Conservation (phyloP, 2,113 vertebrate species). For the Triplophysa dalaica region DNA sequence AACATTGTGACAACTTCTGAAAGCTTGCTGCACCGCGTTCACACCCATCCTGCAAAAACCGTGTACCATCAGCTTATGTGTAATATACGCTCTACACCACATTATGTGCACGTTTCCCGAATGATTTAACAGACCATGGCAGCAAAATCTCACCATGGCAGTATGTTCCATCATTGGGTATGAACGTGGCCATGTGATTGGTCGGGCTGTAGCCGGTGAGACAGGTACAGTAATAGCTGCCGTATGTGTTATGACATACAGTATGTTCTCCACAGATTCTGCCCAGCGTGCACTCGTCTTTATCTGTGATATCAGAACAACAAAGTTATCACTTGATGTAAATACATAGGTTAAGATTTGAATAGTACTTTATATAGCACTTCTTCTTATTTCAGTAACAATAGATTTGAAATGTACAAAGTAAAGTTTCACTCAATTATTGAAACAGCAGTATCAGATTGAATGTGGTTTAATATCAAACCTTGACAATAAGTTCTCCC, state of each 20-base stretch:
- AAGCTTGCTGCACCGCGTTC: constrained; percentile 1
- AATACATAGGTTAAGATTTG: no score
- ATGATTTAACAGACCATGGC: not conserved
- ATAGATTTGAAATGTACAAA: no score
- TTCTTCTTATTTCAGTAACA: no score
- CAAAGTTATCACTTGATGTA: not conserved
- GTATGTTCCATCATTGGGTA: constrained; percentile 93
- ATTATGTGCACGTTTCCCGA: no score
- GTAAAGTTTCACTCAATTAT: no score
- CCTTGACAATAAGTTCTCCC: constrained; percentile 86
- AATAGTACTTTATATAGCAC: not conserved
- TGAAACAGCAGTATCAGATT: no score
- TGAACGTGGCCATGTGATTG: constrained; percentile 85
- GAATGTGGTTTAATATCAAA: constrained; percentile 51
- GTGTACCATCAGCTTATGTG: no score
- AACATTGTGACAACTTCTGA: no score
- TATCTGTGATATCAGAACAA: constrained; percentile 76
- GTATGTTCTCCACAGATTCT: constrained; percentile 89
- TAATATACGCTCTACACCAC: no score
- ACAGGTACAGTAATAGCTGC: constrained; percentile 92
- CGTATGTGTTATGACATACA: constrained; percentile 86
- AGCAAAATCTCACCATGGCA: constrained; percentile 79
- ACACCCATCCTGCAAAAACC: constrained; percentile 17
- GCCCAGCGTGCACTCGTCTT: constrained; percentile 90
- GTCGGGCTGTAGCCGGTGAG: constrained; percentile 84